Conservation (phyloP, 2,888 invertebrate species). For the Agapostemon virescens region DNA sequence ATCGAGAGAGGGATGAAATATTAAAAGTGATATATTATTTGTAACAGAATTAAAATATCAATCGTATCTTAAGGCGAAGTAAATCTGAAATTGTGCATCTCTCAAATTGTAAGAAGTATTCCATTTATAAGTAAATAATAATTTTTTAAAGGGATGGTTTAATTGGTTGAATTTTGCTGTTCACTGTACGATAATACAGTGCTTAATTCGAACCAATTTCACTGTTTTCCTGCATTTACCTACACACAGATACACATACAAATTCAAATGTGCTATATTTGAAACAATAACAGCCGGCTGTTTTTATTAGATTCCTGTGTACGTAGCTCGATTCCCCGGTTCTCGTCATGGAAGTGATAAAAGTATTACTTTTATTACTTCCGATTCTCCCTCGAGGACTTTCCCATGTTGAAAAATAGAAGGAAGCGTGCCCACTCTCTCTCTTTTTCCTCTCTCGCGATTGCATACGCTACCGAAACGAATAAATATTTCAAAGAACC, state of each 20-base stretch:
- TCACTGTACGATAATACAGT: not conserved
- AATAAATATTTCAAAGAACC: not conserved
- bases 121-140: too few species aligned
- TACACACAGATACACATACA: not conserved
- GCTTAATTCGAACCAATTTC: not conserved
- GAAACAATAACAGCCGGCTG: not conserved
- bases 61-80: too few species aligned
- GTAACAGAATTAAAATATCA: too few species aligned
- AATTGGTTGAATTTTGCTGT: not conserved
- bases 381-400: constrained; percentile 3
- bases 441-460: not conserved
- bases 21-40: too few species aligned
- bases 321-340: not conserved
- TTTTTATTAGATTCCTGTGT: not conserved
- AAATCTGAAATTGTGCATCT: too few species aligned
- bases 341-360: not conserved
- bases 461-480: not conserved
- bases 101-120: too few species aligned
- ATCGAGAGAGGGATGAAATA: too few species aligned
- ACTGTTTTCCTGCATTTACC: not conserved
- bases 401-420: not conserved
- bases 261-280: not conserved
- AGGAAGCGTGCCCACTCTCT: not conserved
- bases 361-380: constrained; percentile 2
- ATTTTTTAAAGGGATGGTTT: not conserved